These are phyloP conservation scores for Smittia aterrima DNA, from an alignment of 2,888 invertebrate genomes.

Conservation along the genomic window DNA sequence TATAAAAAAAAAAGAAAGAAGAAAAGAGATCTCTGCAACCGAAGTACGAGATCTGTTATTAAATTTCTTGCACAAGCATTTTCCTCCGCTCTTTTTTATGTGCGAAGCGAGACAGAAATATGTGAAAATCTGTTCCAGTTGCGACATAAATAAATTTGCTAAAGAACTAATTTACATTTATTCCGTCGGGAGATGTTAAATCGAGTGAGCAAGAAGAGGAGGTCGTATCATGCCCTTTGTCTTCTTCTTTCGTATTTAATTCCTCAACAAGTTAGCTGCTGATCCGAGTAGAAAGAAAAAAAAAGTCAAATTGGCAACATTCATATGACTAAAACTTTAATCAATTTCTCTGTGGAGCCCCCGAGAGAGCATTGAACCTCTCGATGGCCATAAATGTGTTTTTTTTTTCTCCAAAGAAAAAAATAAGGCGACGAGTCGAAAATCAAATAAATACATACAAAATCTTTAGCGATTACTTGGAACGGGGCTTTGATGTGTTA, in stretches of 20 bases:
- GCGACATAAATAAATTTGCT: conserved; percentile 26
- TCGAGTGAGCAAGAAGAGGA: neutral
- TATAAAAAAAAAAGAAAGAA: too few species aligned
- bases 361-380: neutral
- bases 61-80: conserved; percentile 23
- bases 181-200: neutral
- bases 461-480: neutral
- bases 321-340: neutral
- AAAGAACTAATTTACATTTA: conserved; percentile 24
- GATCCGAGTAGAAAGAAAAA: conserved; percentile 20
- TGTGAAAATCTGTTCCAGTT: conserved; percentile 7
- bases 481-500: neutral
- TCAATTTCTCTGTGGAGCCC: conserved; percentile 1
- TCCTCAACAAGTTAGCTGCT: conserved; percentile 36
- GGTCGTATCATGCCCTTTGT: neutral
- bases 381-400: neutral
- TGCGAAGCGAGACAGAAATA: conserved; percentile 5
- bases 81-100: neutral
- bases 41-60: neutral
- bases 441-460: neutral
- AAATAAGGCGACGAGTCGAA: neutral
- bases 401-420: neutral
- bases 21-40: neutral
- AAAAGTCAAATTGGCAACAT: neutral
- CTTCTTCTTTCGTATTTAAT: conserved; percentile 22